Percentiles rank a stretch among this genome's conserved stretches.
Evolutionary conservation across 2,888 invertebrate genomes (phyloP).

Genomic region (Drosophila nr. perissopoda): DNA sequence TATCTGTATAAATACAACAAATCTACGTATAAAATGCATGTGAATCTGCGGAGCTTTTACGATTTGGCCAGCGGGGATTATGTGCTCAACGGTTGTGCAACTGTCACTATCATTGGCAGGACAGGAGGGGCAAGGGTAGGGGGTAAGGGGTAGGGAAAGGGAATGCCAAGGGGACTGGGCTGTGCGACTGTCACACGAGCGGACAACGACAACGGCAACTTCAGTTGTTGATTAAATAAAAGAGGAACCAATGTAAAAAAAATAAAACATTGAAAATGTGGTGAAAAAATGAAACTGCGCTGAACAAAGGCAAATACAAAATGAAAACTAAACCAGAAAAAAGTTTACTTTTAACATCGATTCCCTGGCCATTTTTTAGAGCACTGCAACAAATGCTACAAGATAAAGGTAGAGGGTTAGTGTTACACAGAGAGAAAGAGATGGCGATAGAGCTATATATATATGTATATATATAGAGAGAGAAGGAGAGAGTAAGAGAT

Average conservation of each 20-base stretch:
- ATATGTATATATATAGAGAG: not conserved
- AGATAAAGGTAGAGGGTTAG: slow-evolving; percentile 1
- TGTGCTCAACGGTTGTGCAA: slow-evolving; percentile 59
- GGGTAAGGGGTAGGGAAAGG: not conserved
- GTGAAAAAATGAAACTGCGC: slow-evolving; percentile 11
- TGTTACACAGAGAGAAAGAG: not conserved
- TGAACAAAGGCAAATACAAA: slow-evolving; percentile 61
- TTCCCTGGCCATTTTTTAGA: slow-evolving; percentile 60
- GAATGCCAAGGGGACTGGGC: not conserved
- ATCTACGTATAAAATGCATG: slow-evolving; percentile 76
- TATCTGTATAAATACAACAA: slow-evolving; percentile 66
- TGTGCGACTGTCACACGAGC: slow-evolving; percentile 51
- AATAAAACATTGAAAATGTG: slow-evolving; percentile 2
- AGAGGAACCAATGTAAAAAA: slow-evolving; percentile 40
- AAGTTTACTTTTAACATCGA: slow-evolving; percentile 70
- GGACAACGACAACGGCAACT: slow-evolving; percentile 53
- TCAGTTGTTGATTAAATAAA: slow-evolving; percentile 78
- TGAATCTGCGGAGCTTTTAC: slow-evolving; percentile 72
- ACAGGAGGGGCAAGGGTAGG: not conserved
- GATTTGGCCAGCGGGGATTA: slow-evolving; percentile 73
- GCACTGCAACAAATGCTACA: slow-evolving; percentile 43
- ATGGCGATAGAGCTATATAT: not conserved
- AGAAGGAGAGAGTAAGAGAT: not conserved
- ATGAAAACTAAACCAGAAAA: slow-evolving; percentile 70
- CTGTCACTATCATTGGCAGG: slow-evolving; percentile 42